These are phyloP conservation scores for Drosophila santomea DNA, from an alignment of 1,140 invertebrate species.

Conservation along the genomic window DNA sequence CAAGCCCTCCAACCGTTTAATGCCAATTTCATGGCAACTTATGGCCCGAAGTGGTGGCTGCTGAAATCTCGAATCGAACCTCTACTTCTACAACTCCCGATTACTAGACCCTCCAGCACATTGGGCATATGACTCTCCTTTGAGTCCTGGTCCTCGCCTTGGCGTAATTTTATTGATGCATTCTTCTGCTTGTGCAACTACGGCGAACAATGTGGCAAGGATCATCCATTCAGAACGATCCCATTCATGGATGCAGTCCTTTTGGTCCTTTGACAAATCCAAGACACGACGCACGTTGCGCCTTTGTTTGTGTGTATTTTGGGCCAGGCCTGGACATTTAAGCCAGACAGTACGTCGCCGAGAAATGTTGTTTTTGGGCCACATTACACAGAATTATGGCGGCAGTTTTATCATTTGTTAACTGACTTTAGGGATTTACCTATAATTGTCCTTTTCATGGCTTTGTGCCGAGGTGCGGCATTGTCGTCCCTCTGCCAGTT, in stretches of 20 bases:
- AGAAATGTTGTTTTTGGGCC: constrained; percentile 65
- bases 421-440: constrained; percentile 78
- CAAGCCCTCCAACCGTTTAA: constrained; percentile 55
- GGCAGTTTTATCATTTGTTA: constrained; percentile 80
- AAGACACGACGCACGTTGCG: constrained; percentile 58
- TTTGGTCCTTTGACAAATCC: constrained; percentile 21
- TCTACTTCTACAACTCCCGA: constrained; percentile 1
- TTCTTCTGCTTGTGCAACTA: constrained; percentile 66
- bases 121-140: constrained; percentile 46
- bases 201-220: constrained; percentile 48
- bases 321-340: constrained; percentile 25
- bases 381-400: constrained; percentile 80
- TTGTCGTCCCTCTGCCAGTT: constrained; percentile 64
- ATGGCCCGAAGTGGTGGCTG: constrained; percentile 47
- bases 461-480: constrained; percentile 42
- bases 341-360: constrained; percentile 69
- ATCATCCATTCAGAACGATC: constrained; percentile 65
- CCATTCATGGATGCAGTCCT: constrained; percentile 60
- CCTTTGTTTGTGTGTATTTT: constrained; percentile 55
- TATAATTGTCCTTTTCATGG: constrained; percentile 78
- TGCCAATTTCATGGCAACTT: constrained; percentile 62
- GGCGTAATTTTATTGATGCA: constrained; percentile 79
- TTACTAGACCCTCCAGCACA: constrained; percentile 16
- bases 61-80: constrained; percentile 1
- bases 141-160: constrained; percentile 37